These are phyloP conservation scores for Herpailurus yagouaroundi DNA, from an alignment of 2,113 vertebrate species.

Conservation along the genomic window DNA sequence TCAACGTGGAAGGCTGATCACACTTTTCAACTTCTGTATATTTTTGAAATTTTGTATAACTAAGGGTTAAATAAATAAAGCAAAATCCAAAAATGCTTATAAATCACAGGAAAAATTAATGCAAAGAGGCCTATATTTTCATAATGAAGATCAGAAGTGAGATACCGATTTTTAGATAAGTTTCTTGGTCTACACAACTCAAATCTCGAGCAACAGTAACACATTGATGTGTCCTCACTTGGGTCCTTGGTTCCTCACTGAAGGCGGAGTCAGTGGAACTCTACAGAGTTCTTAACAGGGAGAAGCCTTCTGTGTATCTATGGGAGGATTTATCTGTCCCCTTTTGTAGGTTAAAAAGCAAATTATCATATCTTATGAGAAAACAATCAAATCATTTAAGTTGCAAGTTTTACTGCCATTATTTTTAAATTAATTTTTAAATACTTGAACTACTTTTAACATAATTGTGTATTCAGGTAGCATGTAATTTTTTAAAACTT, in stretches of 20 bases:
- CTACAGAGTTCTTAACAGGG: not conserved
- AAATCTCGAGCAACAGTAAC: not conserved
- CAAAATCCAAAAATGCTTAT: not conserved
- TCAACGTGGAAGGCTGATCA: not conserved
- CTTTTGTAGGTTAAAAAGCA: not conserved
- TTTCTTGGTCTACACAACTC: not conserved
- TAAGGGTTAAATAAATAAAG: not conserved
- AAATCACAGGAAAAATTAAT: constrained; percentile 9
- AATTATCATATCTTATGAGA: not conserved
- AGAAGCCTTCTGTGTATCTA: not conserved
- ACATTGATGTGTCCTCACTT: not conserved
- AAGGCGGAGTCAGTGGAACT: not conserved
- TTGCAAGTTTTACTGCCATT: not conserved
- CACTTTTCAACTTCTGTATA: not conserved
- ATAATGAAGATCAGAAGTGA: not conserved
- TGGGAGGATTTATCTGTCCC: not conserved
- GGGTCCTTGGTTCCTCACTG: not conserved
- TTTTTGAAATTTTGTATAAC: constrained; percentile 25
- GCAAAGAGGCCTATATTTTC: not conserved
- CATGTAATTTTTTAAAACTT: not conserved
- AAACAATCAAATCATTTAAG: not conserved
- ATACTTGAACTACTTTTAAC: not conserved
- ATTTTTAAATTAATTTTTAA: constrained; percentile 26
- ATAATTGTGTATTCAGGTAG: not conserved
- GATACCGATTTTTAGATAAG: not conserved